phyloP scores from a whole-genome alignment of 2,797 vertebrate genomes.

The Darevskia mixta region DNA sequence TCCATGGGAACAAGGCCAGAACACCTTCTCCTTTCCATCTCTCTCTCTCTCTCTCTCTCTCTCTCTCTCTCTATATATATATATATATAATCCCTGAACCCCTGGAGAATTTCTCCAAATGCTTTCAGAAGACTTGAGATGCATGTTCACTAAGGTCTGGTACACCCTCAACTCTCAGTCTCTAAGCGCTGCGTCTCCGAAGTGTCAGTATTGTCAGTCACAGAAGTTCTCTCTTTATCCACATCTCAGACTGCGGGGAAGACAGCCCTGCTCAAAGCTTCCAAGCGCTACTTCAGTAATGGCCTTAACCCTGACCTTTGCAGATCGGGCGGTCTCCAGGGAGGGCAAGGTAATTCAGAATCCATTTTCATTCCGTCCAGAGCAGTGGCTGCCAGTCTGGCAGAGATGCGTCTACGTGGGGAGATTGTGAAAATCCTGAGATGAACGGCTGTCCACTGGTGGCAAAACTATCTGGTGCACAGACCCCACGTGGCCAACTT shows the following conservation, averaged over 20 bases:
- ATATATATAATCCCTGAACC: not conserved
- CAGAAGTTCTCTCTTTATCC: not conserved
- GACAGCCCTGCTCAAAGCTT: not conserved
- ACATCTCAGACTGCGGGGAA: slow-evolving; percentile 4
- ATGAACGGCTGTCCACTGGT: slow-evolving; percentile 9
- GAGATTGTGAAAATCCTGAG: accelerated
- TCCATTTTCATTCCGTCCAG: slow-evolving; percentile 21
- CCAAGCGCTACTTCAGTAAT: not conserved
- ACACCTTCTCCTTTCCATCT: not conserved
- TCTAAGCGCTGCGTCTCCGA: slow-evolving; percentile 2
- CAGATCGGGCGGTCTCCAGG: accelerated
- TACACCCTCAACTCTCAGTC: not conserved
- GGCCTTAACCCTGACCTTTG: not conserved
- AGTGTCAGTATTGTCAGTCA: not conserved
- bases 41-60: not conserved
- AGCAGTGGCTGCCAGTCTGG: slow-evolving; percentile 37
- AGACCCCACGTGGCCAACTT: not conserved
- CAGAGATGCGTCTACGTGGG: not conserved
- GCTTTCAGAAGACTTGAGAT: not conserved
- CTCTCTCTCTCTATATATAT: too few species aligned
- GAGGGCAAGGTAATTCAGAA: slow-evolving; percentile 35
- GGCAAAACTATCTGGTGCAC: not conserved
- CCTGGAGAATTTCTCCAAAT: not conserved
- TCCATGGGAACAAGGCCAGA: not conserved
- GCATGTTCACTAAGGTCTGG: not conserved